Evolutionary conservation across 1,140 invertebrate species (phyloP).

Genomic region (Charaxes varanes): DNA sequence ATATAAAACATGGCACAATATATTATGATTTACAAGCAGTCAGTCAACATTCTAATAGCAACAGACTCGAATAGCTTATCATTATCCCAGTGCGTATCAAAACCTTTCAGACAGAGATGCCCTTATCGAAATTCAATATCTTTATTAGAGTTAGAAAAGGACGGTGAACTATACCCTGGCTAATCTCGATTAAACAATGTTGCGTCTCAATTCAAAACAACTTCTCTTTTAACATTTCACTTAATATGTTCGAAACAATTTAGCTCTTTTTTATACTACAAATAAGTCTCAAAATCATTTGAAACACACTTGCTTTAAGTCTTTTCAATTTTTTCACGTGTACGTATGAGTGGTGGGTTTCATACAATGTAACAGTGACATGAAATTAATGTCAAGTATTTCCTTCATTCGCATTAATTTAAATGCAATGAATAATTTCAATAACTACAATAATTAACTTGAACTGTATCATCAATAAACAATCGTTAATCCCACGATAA

Average conservation of each 20-base stretch:
- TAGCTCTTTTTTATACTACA: too few species aligned
- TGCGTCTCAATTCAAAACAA: slow-evolving; percentile 48
- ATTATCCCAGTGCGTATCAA: slow-evolving; percentile 39
- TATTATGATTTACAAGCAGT: neutral
- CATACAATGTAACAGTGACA: slow-evolving; percentile 9
- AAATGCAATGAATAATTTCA: neutral
- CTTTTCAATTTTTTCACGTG: too few species aligned
- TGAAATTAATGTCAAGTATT: slow-evolving; percentile 7
- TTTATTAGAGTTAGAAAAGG: slow-evolving; percentile 64
- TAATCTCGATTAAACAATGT: slow-evolving; percentile 66
- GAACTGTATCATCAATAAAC: too few species aligned
- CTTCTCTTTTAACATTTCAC: slow-evolving; percentile 27
- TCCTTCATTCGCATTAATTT: slow-evolving; percentile 3
- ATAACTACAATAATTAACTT: too few species aligned
- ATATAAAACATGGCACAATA: too few species aligned
- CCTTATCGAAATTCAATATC: slow-evolving; percentile 69
- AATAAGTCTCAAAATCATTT: too few species aligned
- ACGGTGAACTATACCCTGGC: slow-evolving; percentile 43
- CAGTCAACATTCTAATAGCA: slow-evolving; percentile 8
- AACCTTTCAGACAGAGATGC: slow-evolving; percentile 41
- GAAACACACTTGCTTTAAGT: too few species aligned
- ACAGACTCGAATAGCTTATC: slow-evolving; percentile 19
- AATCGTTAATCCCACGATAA: too few species aligned
- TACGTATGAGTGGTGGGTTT: neutral
- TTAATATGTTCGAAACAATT: slow-evolving; percentile 3